These are phyloP conservation scores for Diadema setosum DNA, from an alignment of 35 echinoderm and acorn worm species.

Conservation along the genomic window DNA sequence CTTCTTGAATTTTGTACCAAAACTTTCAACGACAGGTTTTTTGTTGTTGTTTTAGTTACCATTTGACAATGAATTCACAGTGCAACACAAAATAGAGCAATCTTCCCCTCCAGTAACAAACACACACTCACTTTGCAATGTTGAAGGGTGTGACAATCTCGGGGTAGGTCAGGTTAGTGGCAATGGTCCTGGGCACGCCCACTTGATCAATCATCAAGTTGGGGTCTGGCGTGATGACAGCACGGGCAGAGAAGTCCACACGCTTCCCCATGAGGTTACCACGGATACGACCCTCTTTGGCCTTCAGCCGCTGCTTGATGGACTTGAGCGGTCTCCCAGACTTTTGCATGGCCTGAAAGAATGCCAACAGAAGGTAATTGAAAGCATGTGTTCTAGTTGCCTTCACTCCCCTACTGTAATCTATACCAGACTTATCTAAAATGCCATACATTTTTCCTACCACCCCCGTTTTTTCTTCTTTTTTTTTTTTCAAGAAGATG, in stretches of 20 bases:
- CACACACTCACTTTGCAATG: conserved; percentile 98
- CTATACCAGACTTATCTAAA: too few relatives aligned
- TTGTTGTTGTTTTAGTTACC: too few relatives aligned
- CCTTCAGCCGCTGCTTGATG: conserved; percentile 75
- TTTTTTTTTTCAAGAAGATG: too few relatives aligned
- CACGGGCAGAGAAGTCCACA: conserved; percentile 98
- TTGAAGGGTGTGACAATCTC: conserved; percentile 97
- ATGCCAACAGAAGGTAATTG: not conserved
- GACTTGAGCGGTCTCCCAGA: conserved; percentile 95
- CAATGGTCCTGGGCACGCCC: conserved; percentile 88
- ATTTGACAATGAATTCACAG: too few relatives aligned
- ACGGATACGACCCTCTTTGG: conserved; percentile 96
- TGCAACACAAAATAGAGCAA: too few relatives aligned
- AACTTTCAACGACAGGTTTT: too few relatives aligned
- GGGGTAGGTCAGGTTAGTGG: conserved; percentile 87
- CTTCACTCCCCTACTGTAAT: too few relatives aligned
- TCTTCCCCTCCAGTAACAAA: too few relatives aligned
- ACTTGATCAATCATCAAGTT: conserved; percentile 97
- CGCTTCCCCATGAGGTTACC: conserved; percentile 99
- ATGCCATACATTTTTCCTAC: too few relatives aligned
- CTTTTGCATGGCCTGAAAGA: conserved; percentile 93
- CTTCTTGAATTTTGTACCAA: too few relatives aligned
- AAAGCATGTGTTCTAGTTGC: too few relatives aligned
- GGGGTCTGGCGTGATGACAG: conserved; percentile 94
- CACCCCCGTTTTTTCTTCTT: too few relatives aligned